Percentiles rank a stretch among this genome's conserved stretches.
phyloP scores from a whole-genome alignment of 35 echinoderm and acorn worm species.

The Chiridota heheva region DNA sequence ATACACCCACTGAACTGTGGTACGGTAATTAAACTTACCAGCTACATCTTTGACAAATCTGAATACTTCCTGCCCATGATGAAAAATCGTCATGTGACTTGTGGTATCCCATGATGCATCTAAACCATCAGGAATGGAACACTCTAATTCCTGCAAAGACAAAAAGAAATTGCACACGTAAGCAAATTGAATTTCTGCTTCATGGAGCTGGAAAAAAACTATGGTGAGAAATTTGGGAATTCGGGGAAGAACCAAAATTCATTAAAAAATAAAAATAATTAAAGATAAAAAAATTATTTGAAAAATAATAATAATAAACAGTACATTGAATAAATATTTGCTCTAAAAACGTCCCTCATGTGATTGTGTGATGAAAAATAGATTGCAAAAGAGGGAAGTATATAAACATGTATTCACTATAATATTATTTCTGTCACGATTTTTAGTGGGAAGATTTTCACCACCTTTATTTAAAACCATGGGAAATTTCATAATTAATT shows the following conservation, averaged over 20 bases:
- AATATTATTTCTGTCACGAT: no score
- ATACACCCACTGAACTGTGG: no score
- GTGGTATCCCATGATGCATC: constrained; percentile 81
- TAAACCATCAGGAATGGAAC: constrained; percentile 56
- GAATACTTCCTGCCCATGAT: constrained; percentile 74
- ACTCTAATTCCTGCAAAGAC: constrained; percentile 53
- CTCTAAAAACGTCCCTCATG: no score
- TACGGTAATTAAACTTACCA: no score
- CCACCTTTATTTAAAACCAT: no score
- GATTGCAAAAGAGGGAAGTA: no score
- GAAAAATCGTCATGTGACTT: constrained; percentile 96
- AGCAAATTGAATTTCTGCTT: background rate
- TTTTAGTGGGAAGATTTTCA: no score
- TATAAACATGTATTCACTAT: no score
- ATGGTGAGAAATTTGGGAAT: background rate
- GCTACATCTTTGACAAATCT: constrained; percentile 69
- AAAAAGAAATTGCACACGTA: background rate
- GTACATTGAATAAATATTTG: no score
- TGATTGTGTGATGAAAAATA: no score
- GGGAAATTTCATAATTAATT: no score
- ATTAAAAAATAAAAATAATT: background rate
- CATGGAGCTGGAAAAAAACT: background rate
- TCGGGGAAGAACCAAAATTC: background rate
- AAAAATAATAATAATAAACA: no score
- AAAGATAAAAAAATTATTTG: background rate